Base-by-base conservation (phyloP, 64 coral and sea anemone species). In the Acropora tenuis region DNA sequence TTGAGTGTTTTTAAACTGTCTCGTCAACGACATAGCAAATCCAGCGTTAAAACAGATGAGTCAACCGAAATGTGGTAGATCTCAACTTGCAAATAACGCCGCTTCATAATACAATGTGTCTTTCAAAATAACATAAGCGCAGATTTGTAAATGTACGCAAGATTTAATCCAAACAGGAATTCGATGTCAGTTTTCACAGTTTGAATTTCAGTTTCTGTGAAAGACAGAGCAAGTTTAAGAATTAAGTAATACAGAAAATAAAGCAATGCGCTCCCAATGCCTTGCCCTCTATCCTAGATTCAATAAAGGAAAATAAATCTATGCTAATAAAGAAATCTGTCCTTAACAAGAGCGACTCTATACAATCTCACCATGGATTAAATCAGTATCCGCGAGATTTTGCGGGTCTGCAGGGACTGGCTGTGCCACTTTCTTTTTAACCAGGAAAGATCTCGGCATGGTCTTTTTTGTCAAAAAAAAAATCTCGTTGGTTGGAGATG, bases 371-470 rank as follows among this genome's bases (percentile, higher is more conserved):
- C 95, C 95, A 41, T 80, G 76, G 43, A 71, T 84, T 75, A 74
- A 67, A 52, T 92, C 82, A 73, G 88, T 44, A 5, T 75, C 80
- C 9, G 88, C 40, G 41, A 77, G 52, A 65, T 72, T 15, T 73
- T 58, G 83, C 41, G 57, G 61, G 18, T 96, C 95, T 48, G 59
- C 87, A 66, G 57, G 19, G 68, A 55, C 72, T 43, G 77, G 12
- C 43, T 19, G 18, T 40, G 16, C 18, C 5, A 71, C 73, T 30
- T 92, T 52, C 58, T 93, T 94, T 65, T 97, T 97, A 59, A 97
- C 95, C 9, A 97, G 80, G 53, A 97, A 97, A 20, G 92, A 89
- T 76, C 78, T 97, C 2, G 95, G 95, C 95, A 97, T 97, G n/a
- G 78, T 86, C 40, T 15, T 47, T 63, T 55, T 55, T 55, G 5